Conservation (phyloP, 2,888 invertebrate genomes). For the Vannuccia rotundouncinata region DNA sequence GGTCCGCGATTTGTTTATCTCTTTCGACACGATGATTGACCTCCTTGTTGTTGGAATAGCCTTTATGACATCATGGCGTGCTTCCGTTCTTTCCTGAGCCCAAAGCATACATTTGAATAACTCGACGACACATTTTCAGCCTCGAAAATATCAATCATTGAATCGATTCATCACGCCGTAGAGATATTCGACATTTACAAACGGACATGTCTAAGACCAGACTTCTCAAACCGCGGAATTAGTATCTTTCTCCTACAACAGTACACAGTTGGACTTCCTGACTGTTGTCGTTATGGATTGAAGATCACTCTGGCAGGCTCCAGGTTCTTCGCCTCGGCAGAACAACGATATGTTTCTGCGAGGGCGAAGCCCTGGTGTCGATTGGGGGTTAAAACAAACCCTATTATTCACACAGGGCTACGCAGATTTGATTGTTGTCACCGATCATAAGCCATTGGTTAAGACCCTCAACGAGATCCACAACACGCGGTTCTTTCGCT, state of each 20-base stretch:
- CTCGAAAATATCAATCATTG: constrained; percentile 8
- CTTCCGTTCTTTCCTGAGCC: not conserved
- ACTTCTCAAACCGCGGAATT: not conserved
- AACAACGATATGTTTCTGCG: constrained; percentile 21
- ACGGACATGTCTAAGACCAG: not conserved
- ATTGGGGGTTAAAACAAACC: constrained; percentile 28
- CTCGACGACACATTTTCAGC: not conserved
- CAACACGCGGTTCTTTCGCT: constrained; percentile 33
- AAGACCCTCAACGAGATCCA: constrained; percentile 29
- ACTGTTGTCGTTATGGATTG: constrained; percentile 2
- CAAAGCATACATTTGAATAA: constrained; percentile 1
- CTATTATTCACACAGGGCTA: constrained; percentile 4
- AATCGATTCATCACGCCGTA: not conserved
- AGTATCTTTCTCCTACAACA: not conserved
- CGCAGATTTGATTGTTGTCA: not conserved
- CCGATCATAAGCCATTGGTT: constrained; percentile 11
- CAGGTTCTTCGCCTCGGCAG: not conserved
- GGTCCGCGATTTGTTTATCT: not conserved
- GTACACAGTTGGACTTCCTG: not conserved
- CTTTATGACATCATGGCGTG: not conserved
- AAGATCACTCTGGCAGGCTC: constrained; percentile 6
- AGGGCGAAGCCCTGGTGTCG: constrained; percentile 34
- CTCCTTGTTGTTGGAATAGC: not conserved
- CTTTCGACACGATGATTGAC: not conserved
- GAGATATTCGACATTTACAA: not conserved